These are phyloP conservation scores for Drosophila jambulina DNA, from an alignment of 1,140 invertebrate species.

Conservation along the genomic window DNA sequence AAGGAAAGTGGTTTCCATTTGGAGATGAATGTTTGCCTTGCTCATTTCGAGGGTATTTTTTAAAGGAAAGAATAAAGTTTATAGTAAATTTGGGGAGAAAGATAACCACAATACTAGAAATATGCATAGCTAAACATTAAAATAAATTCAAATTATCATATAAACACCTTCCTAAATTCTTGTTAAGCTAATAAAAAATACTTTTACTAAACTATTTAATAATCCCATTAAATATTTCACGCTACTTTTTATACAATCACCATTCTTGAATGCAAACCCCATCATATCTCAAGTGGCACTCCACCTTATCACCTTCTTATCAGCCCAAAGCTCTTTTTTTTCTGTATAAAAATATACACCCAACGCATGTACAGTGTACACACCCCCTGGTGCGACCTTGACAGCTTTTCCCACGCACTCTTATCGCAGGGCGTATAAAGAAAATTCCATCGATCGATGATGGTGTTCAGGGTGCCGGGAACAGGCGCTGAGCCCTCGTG, in stretches of 20 bases:
- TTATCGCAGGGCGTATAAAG: constrained; percentile 55
- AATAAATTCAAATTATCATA: neutral
- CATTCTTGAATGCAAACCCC: neutral
- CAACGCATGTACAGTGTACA: neutral
- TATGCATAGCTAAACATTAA: neutral
- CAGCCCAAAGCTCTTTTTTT: constrained; percentile 4
- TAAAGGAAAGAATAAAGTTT: neutral
- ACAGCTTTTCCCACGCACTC: constrained; percentile 39
- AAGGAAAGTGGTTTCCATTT: constrained; percentile 8
- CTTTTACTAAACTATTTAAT: neutral
- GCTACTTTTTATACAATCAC: neutral
- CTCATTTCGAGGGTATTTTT: no score
- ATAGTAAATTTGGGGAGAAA: neutral
- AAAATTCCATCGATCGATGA: constrained; percentile 63
- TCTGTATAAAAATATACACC: neutral
- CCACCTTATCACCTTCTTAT: constrained; percentile 12
- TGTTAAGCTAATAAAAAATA: no score
- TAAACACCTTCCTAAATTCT: neutral
- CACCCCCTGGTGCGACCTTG: constrained; percentile 12
- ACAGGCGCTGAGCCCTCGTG: constrained; percentile 40
- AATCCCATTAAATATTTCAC: neutral
- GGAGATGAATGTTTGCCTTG: constrained; percentile 1
- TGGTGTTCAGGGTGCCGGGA: constrained; percentile 14
- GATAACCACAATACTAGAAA: no score
- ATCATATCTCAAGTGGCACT: constrained; percentile 39